Base-by-base conservation (phyloP, 2,888 invertebrate species). In the Poecilobothrus nobilitatus region DNA sequence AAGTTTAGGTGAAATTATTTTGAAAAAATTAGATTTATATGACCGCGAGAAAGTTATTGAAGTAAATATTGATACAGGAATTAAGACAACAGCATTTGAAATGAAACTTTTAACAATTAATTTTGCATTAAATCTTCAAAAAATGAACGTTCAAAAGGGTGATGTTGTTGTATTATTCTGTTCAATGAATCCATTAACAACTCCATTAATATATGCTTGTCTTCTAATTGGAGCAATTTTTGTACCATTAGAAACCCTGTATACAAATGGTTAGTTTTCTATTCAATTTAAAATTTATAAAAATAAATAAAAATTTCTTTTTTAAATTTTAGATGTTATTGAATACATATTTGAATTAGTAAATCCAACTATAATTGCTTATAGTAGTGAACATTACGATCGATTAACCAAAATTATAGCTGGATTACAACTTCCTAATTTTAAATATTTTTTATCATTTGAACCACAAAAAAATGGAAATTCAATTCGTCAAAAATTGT, bases 381-480 rank as follows among this genome's bases (percentile, higher is more conserved):
- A 65, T 21, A 65, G 65, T 12, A 37, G 61, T 18, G 9, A 15
- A 15, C 62, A 62, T 20, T 33, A 65, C 37, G 41, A 65, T 10
- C 34, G 22, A 21, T 41, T 69, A 12, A 5, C 65, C 20, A 18
- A 12, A n/a, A 63, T 61, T 34, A n/a, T 62, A 20, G 7, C 67
- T 12, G 63, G 34, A 18, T 8, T 27, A 20, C n/a, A 62, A 15
- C 18, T 37, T 9, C 9, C 5, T 9, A 61, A 67, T 62, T 65
- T 65, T 3, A 69, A 69, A 41, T 65, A 69, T 41, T 41, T 67
- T 12, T 37, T 69, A 0, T 66, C 69, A 2, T 67, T 67, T 63
- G 65, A 67, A 34, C 41, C 53, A 27, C 12, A 41, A 22, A 27
- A 67, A 5, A 65, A 69, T n/a, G 53, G 44, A 63, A 65, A 44